These are phyloP conservation scores for Ellobius talpinus DNA, from an alignment of 2,113 vertebrate genomes.

Conservation along the genomic window DNA sequence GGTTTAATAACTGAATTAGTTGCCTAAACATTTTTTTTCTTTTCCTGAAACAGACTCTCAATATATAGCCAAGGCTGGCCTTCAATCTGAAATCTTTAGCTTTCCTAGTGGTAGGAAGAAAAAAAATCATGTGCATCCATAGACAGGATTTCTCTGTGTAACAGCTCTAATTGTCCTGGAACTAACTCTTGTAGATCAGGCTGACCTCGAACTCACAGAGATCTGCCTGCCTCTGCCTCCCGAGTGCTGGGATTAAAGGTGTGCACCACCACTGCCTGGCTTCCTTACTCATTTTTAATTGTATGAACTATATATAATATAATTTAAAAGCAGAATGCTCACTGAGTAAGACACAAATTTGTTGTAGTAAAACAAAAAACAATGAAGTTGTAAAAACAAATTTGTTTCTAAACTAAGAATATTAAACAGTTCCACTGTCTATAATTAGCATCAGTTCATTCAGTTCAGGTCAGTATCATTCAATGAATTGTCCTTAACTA, in stretches of 20 bases:
- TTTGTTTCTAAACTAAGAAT: constrained; percentile 7
- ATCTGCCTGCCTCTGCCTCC: too few relatives aligned
- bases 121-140: not conserved
- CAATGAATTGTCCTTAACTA: constrained; percentile 8
- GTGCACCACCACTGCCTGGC: not conserved
- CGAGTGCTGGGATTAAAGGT: too few relatives aligned
- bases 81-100: not conserved
- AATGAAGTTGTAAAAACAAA: constrained; percentile 41
- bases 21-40: not conserved
- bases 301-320: constrained; percentile 37
- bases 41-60: not conserved
- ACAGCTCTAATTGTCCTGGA: too few relatives aligned
- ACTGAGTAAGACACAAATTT: not conserved
- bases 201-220: too few relatives aligned
- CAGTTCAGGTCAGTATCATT: not conserved
- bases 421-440: not conserved
- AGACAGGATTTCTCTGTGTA: too few relatives aligned
- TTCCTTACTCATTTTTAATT: not conserved
- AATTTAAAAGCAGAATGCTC: constrained; percentile 41
- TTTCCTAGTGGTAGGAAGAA: not conserved
- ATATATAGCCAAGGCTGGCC: not conserved
- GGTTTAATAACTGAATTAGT: constrained; percentile 51
- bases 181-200: too few relatives aligned
- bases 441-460: not conserved
- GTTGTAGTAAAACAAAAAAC: too few relatives aligned